Base-by-base conservation (phyloP, 2,888 invertebrate genomes). In the Pimpla rufipes region DNA sequence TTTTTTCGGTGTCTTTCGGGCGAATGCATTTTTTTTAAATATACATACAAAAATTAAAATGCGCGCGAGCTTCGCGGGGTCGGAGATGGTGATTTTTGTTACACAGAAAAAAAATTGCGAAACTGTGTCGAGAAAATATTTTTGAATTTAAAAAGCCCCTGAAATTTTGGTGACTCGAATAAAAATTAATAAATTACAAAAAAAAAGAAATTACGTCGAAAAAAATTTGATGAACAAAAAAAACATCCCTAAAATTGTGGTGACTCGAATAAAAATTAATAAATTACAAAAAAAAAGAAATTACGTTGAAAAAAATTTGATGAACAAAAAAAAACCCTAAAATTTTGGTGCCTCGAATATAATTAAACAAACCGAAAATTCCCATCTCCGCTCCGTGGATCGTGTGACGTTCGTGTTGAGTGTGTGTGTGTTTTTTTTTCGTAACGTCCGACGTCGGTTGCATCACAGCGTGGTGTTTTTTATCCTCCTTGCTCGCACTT, bases 391-490 rank as follows among this genome's bases (percentile, higher is more conserved):
- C 47, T 35, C n/a, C 16, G 7, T 21, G 13, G 37, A 40, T 52
- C 21, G 66, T 73, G 59, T 75, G 70, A 66, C 42, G 45, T 64
- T 68, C 76, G 18, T 71, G 81, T 77, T 77, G 52, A 66, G 71
- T 82, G 47, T 67, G 29, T 29, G 29, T 29, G 29, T 29, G 29
- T 29, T 29, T 29, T 29, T 42, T 11, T 59, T 52, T 57, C 52
- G 55, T 35, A 13, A 66, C 35, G 29, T 73, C 66, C 45, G 55
- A 73, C 13, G 55, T 66, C 64, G 23, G 11, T 55, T 64, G 11
- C 35, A 45, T 67, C 42, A 64, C 42, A 64, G 64, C 64, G 18
- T 40, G 40, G 37, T 16, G 62, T 18, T 37, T 16, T 1, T 35
- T 62, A n/a, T 62, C 18, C 64, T 21, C 21, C 21, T 42, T 11